Percentiles rank a stretch among this genome's conserved stretches.
These are phyloP conservation scores for Temnopleurus reevesii DNA, from an alignment of 53 echinoderm and acorn worm species.

Conservation along the genomic window DNA sequence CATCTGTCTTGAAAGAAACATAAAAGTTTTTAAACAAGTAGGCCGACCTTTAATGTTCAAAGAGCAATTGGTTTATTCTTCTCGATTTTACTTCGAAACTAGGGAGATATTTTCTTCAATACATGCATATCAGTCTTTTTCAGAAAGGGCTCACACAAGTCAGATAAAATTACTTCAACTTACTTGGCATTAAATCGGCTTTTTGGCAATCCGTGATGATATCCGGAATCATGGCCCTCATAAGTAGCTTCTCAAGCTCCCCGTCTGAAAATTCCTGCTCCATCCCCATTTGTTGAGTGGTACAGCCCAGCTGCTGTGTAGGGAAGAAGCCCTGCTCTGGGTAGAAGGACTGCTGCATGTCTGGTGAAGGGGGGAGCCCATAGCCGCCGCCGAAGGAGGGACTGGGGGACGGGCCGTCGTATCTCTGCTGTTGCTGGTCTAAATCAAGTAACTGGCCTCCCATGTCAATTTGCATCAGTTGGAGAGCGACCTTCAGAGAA, in stretches of 20 bases:
- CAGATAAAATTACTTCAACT: not conserved
- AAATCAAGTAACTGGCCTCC: constrained; percentile 10
- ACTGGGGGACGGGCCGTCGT: constrained; percentile 41
- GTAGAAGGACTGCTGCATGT: constrained; percentile 49
- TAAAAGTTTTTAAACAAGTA: too few species aligned
- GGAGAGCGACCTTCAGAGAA: not conserved
- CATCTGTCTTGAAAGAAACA: too few species aligned
- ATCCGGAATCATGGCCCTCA: constrained; percentile 66
- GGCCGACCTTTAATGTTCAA: too few species aligned
- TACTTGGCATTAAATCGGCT: constrained; percentile 71
- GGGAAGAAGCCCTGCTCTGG: not conserved
- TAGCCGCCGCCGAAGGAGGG: constrained; percentile 1
- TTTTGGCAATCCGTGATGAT: constrained; percentile 68
- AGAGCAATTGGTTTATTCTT: too few species aligned
- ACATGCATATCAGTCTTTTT: too few species aligned
- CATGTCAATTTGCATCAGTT: not conserved
- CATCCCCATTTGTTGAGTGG: constrained; percentile 39
- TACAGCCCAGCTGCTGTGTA: not conserved
- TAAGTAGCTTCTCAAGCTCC: constrained; percentile 65
- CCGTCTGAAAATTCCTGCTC: constrained; percentile 57
- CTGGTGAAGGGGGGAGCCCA: constrained; percentile 22
- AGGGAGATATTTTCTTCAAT: too few species aligned
- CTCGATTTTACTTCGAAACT: too few species aligned
- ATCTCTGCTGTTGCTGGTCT: not conserved
- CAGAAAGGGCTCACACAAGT: too few species aligned